Evolutionary conservation across 1,140 invertebrate genomes (phyloP).

Genomic region (Nasonia giraulti): DNA sequence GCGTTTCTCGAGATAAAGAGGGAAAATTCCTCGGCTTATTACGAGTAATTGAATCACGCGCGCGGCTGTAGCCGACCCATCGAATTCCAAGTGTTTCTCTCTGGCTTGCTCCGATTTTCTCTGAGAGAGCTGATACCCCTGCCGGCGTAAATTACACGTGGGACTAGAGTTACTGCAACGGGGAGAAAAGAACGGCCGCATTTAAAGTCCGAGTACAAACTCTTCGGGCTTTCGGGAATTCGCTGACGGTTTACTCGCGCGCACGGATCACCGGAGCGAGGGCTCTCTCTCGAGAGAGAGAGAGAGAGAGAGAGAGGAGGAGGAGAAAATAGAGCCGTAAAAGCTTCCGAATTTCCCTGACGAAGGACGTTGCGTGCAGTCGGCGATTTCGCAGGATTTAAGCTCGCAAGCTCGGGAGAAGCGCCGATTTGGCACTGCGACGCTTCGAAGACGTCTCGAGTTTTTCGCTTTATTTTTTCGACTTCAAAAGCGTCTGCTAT

Average conservation of each 20-base stretch:
- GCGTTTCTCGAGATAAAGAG: not conserved
- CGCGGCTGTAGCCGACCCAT: not conserved
- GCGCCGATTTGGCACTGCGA: not conserved
- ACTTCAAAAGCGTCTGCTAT: too few relatives aligned
- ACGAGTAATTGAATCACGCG: slow-evolving; percentile 24
- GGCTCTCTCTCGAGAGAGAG: not conserved
- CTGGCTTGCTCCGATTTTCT: not conserved
- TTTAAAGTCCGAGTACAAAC: slow-evolving; percentile 23
- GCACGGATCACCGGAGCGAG: too few relatives aligned
- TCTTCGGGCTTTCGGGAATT: slow-evolving; percentile 21
- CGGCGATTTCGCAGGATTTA: slow-evolving; percentile 27
- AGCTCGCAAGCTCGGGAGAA: not conserved
- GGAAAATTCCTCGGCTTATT: slow-evolving; percentile 10
- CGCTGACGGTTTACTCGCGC: slow-evolving; percentile 30
- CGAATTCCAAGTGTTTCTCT: not conserved
- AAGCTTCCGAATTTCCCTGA: slow-evolving; percentile 50
- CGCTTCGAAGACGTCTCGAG: too few relatives aligned
- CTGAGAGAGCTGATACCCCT: not conserved
- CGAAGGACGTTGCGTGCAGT: slow-evolving; percentile 36
- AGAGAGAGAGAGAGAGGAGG: not conserved
- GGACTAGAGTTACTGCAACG: not conserved
- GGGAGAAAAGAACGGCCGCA: not conserved
- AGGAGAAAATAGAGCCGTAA: slow-evolving; percentile 45
- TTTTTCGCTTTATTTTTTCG: too few relatives aligned
- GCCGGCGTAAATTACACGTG: slow-evolving; percentile 40